Evolutionary conservation across 2,797 vertebrate species (phyloP).

Genomic region (Gymnodraco acuticeps): DNA sequence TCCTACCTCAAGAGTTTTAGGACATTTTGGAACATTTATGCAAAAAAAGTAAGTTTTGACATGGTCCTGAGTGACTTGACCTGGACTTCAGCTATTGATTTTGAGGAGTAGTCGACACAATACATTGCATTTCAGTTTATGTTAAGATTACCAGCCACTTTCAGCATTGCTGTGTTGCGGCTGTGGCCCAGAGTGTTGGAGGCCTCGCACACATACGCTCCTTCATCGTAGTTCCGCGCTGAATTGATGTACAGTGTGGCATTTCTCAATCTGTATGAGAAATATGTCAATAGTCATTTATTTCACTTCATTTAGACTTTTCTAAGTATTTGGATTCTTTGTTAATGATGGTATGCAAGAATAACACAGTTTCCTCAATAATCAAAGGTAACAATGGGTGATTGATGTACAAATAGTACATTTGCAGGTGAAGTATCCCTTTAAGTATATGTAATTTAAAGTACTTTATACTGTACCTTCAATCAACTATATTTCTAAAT

Average conservation of each 20-base stretch:
- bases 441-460: neutral
- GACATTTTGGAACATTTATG: neutral
- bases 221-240: conserved; percentile 82
- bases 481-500: too few species aligned
- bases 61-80: neutral
- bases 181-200: conserved; percentile 78
- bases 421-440: too few species aligned
- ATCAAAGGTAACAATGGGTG: too few species aligned
- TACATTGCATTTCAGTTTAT: neutral
- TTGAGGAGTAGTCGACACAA: neutral
- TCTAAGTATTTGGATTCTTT: too few species aligned
- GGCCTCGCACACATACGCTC: conserved; percentile 81
- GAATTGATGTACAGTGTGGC: conserved; percentile 82
- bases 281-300: conserved; percentile 2
- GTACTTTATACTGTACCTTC: neutral
- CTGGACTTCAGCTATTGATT: neutral
- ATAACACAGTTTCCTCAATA: too few species aligned
- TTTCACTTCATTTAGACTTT: too few species aligned
- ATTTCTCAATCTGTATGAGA: conserved; percentile 74
- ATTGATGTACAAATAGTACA: too few species aligned
- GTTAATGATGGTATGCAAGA: too few species aligned
- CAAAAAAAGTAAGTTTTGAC: neutral
- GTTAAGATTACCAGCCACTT: conserved; percentile 78
- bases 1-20: neutral
- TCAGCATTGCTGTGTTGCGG: conserved; percentile 71